A percentile compares a stretch with the other conserved stretches of the same genome.
Evolutionary conservation across 2,113 vertebrate genomes (phyloP).

Genomic region (Salvelinus sp.): DNA sequence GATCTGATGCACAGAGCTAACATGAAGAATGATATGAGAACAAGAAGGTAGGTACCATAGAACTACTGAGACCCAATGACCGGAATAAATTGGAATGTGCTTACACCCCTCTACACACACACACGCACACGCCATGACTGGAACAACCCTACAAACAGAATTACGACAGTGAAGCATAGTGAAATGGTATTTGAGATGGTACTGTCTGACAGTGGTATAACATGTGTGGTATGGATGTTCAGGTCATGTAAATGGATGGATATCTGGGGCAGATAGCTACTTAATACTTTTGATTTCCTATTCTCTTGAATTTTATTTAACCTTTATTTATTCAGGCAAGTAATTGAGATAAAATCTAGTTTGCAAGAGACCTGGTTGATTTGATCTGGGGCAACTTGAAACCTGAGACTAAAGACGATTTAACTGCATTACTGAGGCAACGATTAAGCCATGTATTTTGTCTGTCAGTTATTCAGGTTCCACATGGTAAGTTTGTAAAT

Average conservation of each 20-base stretch:
- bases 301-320: too few relatives aligned
- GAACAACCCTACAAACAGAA: background rate
- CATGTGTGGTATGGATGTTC: background rate
- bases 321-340: background rate
- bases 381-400: background rate
- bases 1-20: constrained; percentile 2
- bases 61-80: background rate
- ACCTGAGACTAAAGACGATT: background rate
- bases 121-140: constrained; percentile 7
- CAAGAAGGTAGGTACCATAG: background rate
- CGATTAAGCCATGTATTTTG: background rate
- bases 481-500: constrained; percentile 62
- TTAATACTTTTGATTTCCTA: too few relatives aligned
- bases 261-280: background rate
- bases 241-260: background rate
- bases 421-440: background rate
- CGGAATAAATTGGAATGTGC: background rate
- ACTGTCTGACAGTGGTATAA: background rate
- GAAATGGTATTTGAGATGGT: background rate
- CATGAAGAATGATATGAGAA: background rate
- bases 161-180: background rate
- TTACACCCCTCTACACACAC: background rate
- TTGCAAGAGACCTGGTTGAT: background rate
- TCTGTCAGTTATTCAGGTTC: constrained; percentile 51
- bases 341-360: background rate